A percentile compares a stretch with the other conserved stretches of the same genome.
Conservation (phyloP, 2,113 vertebrate genomes). For the Proteles cristata region DNA sequence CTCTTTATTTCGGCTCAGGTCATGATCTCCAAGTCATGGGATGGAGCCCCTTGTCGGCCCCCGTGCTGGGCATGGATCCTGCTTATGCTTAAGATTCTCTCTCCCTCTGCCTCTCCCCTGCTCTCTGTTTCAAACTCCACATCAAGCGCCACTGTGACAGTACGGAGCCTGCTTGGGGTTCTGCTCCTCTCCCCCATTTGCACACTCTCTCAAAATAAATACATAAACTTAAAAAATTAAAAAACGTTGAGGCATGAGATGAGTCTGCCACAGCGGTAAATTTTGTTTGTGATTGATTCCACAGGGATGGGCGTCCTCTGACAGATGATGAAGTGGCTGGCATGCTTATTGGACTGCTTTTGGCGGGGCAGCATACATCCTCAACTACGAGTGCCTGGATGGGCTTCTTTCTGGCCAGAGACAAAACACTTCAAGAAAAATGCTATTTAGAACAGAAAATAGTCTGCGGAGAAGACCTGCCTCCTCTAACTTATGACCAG, state of each 20-base stretch:
- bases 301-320: slow-evolving; percentile 91
- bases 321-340: slow-evolving; percentile 92
- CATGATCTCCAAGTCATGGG: too few relatives aligned
- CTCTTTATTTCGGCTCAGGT: too few relatives aligned
- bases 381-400: slow-evolving; percentile 98
- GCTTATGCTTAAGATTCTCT: too few relatives aligned
- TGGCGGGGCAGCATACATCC: slow-evolving; percentile 98
- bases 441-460: slow-evolving; percentile 94
- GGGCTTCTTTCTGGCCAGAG: slow-evolving; percentile 95
- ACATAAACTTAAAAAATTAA: too few relatives aligned
- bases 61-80: too few relatives aligned
- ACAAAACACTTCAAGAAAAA: slow-evolving; percentile 90
- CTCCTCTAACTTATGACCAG: slow-evolving; percentile 92
- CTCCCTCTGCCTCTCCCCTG: too few relatives aligned
- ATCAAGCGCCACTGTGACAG: too few relatives aligned
- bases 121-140: too few relatives aligned
- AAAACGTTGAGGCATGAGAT: not conserved
- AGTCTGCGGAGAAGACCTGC: slow-evolving; percentile 92
- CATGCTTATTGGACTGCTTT: slow-evolving; percentile 95
- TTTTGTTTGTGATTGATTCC: not conserved
- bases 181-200: too few relatives aligned
- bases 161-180: too few relatives aligned
- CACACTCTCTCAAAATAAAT: too few relatives aligned
- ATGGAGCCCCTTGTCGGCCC: too few relatives aligned
- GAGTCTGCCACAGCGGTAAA: not conserved